These are phyloP conservation scores for Pycnonotus jocosus DNA, from an alignment of 2,113 vertebrate genomes.

Conservation along the genomic window DNA sequence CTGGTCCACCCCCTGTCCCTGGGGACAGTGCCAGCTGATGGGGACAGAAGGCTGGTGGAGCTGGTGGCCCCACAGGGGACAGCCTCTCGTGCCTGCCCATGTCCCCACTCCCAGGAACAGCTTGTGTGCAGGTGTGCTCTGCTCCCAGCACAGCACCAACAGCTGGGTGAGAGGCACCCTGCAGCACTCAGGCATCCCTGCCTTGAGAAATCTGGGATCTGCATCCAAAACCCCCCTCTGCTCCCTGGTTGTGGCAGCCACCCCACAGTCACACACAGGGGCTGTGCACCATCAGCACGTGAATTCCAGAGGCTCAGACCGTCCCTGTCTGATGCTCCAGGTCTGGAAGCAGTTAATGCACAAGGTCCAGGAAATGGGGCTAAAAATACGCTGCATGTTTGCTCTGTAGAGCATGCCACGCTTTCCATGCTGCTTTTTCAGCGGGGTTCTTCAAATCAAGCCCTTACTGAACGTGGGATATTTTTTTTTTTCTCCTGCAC, in stretches of 20 bases:
- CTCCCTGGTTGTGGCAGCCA: not conserved
- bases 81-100: rapidly evolving
- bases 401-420: not conserved
- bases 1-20: not conserved
- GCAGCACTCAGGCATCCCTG: not conserved
- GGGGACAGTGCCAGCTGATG: not conserved
- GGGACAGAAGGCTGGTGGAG: not conserved
- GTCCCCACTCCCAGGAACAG: not conserved
- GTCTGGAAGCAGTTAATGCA: conserved; percentile 12
- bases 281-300: not conserved
- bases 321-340: not conserved
- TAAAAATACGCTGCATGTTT: not conserved
- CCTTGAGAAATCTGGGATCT: not conserved
- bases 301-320: not conserved
- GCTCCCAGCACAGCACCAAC: not conserved
- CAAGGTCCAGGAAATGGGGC: conserved; percentile 35
- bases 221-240: not conserved
- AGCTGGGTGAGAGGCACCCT: not conserved
- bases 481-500: not conserved
- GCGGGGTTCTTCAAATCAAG: not conserved
- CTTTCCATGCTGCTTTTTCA: not conserved
- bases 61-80: not conserved
- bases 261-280: not conserved
- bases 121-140: conserved; percentile 8
- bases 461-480: not conserved